Base-by-base conservation (phyloP, 2,113 vertebrate species). In the Paralichthys olivaceus region DNA sequence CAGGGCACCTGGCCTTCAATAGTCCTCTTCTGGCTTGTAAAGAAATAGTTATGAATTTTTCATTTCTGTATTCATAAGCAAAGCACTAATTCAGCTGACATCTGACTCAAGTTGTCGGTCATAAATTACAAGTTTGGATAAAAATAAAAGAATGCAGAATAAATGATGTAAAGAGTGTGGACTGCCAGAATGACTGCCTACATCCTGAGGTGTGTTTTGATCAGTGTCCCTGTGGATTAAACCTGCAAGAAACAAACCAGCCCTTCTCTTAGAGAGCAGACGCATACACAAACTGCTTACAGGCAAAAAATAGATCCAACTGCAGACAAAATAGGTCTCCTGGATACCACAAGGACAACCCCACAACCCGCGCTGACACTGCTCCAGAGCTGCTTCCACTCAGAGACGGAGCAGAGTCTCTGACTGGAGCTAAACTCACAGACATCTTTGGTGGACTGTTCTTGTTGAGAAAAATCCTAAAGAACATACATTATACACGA, bases 291-390 rank as follows among this genome's bases (percentile, higher is more conserved):
- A 32, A 74, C 69, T 49, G 72, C 66, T 72, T 14, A 20, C 49
- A 26, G 86, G 79, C 83, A 55, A 76, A 69, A 92, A 92, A 91
- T 91, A 91, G 72, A 89, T 7, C 37, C 53, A 11, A 40, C 12
- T 12, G 75, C 62, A 85, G 84, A 87, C 87, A 86, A 86, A 84
- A 53, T 49, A 70, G 69, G 80, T 81, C 86, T 84, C 37, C 12
- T 0, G 79, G 58, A 84, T 14, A 88, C 89, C 89, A 81, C 81
- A 20, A 25, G 89, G 85, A 90, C 88, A 81, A 85, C 34, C 81
- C 82, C 87, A 77, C 89, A 88, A 77, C 76, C 81, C 78, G 60
- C 71, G 77, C 3, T 29, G 73, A 87, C 79, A 29, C 58, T 4
- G 60, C 51, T 66, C 56, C 72, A 67, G 58, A 81, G 61, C 83